A percentile compares a stretch with the other conserved stretches of the same genome.
These are phyloP conservation scores for Stenodera caucasica DNA, from an alignment of 2,888 invertebrate genomes.

Conservation along the genomic window DNA sequence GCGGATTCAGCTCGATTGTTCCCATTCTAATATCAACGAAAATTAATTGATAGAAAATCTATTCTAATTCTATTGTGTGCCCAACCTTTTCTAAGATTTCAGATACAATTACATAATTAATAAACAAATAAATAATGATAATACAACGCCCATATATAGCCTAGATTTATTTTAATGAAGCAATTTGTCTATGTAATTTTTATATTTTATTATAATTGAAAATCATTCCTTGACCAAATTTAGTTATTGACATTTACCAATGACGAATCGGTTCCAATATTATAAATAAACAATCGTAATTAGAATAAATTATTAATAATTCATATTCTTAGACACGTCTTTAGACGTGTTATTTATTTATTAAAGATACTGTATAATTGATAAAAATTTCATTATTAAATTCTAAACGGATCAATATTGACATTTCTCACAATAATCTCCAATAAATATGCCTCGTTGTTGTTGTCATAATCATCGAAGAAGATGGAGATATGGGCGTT, in stretches of 20 bases:
- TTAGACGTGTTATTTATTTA: neutral
- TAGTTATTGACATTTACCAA: neutral
- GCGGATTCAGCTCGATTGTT: neutral
- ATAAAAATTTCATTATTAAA: neutral
- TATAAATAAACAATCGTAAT: conserved; percentile 1
- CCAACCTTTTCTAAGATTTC: neutral
- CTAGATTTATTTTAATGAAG: too few species aligned
- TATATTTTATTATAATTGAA: neutral
- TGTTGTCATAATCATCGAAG: too few species aligned
- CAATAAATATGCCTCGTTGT: too few species aligned
- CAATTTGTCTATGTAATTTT: too few species aligned
- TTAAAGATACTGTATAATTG: neutral
- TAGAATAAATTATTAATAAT: conserved; percentile 1
- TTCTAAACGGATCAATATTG: neutral
- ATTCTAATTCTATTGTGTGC: neutral
- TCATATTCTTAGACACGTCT: neutral
- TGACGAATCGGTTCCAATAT: neutral
- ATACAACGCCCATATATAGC: conserved; percentile 2
- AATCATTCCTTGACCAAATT: neutral
- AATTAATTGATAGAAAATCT: too few species aligned
- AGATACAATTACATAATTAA: neutral
- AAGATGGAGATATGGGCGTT: too few species aligned
- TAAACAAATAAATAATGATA: neutral
- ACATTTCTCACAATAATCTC: conserved; percentile 6
- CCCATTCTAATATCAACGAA: too few species aligned